Conservation (phyloP, 2,113 vertebrate species). For the Brienomyrus brachyistius region DNA sequence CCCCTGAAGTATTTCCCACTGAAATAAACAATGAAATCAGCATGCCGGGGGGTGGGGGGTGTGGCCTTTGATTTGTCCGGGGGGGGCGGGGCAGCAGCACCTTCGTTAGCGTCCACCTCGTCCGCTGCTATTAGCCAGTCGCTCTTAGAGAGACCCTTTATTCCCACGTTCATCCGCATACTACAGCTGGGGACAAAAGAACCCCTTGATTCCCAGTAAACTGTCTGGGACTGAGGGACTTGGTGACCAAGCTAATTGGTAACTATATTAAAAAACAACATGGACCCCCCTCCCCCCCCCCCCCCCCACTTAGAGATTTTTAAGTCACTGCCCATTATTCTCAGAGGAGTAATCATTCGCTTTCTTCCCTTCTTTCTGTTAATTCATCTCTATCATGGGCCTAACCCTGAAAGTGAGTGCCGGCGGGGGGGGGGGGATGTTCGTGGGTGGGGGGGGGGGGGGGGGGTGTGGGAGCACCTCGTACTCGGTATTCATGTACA, state of each 20-base stretch:
- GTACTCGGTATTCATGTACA: neutral
- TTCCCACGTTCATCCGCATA: neutral
- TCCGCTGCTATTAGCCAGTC: conserved; percentile 4
- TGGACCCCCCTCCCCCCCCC: conserved; percentile 18
- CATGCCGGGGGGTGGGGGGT: neutral
- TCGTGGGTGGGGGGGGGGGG: too few species aligned
- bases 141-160: conserved; percentile 13
- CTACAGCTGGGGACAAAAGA: conserved; percentile 41
- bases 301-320: conserved; percentile 26
- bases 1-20: conserved; percentile 6
- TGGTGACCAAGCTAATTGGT: conserved; percentile 48
- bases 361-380: conserved; percentile 25
- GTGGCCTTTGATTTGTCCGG: neutral
- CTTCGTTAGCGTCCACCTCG: neutral
- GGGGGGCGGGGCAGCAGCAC: conserved; percentile 4
- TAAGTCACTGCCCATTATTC: conserved; percentile 28
- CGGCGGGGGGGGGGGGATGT: too few species aligned
- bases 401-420: conserved; percentile 19
- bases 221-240: conserved; percentile 37
- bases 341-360: conserved; percentile 26
- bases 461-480: conserved; percentile 6
- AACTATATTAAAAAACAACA: conserved; percentile 34
- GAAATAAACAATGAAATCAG: conserved; percentile 18
- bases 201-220: conserved; percentile 41
- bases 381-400: conserved; percentile 21